These are phyloP conservation scores for Pseudomyrmex flavicornis DNA, from an alignment of 1,140 invertebrate genomes.

Conservation along the genomic window DNA sequence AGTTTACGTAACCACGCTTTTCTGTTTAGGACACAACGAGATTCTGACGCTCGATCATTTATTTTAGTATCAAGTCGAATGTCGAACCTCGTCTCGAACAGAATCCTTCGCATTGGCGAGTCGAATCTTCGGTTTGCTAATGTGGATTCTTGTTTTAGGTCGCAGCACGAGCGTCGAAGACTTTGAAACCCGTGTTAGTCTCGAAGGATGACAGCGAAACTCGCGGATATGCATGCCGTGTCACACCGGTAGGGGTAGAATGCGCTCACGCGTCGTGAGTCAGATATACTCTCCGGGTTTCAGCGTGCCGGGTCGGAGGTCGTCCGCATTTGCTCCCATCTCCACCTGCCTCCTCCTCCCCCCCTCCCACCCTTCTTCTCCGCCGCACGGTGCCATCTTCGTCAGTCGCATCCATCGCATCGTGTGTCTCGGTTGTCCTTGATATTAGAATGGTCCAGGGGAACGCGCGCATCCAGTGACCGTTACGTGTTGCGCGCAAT, in stretches of 20 bases:
- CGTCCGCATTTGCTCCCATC: constrained; percentile 80
- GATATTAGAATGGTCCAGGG: constrained; percentile 83
- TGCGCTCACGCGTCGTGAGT: constrained; percentile 79
- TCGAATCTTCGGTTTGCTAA: no score
- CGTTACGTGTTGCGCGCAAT: constrained; percentile 73
- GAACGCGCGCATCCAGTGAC: constrained; percentile 77
- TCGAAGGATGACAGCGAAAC: neutral
- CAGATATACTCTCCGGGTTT: constrained; percentile 80
- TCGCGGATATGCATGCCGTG: constrained; percentile 60
- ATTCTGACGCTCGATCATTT: neutral
- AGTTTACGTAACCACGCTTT: no score
- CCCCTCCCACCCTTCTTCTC: constrained; percentile 37
- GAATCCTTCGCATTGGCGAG: no score
- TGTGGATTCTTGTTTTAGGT: neutral
- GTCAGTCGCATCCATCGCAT: constrained; percentile 70
- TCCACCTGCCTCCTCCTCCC: constrained; percentile 51
- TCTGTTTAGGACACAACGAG: neutral
- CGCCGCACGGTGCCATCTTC: constrained; percentile 56
- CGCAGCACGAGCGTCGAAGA: neutral
- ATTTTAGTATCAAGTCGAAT: neutral
- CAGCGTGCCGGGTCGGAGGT: constrained; percentile 82
- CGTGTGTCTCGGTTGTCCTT: constrained; percentile 77
- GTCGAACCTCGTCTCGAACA: neutral
- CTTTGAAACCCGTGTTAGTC: neutral
- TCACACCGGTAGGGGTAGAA: constrained; percentile 61